phyloP scores from a whole-genome alignment of 2,797 vertebrate genomes.

The Platyrinchus mystaceus region DNA sequence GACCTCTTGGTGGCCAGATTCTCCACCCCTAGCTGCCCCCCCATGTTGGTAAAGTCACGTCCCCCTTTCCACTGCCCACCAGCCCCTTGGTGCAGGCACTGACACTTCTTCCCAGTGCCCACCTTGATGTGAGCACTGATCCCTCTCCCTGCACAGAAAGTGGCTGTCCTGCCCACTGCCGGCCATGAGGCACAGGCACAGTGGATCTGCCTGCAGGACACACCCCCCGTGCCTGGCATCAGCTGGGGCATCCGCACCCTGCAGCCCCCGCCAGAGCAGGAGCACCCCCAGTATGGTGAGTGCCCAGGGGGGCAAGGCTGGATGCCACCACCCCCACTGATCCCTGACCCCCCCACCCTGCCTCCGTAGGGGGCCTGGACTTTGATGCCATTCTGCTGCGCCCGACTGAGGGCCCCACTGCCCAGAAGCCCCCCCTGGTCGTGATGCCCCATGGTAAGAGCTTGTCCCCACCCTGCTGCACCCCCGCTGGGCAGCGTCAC shows the following conservation, averaged over 20 bases:
- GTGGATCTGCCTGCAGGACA: slow-evolving; percentile 91
- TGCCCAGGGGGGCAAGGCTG: not conserved
- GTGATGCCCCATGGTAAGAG: slow-evolving; percentile 90
- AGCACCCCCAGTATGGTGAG: slow-evolving; percentile 89
- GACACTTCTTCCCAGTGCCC: not conserved
- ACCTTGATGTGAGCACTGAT: fast-evolving
- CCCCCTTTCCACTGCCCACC: not conserved
- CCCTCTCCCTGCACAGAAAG: slow-evolving; percentile 77
- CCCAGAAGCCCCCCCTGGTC: slow-evolving; percentile 85
- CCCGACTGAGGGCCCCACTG: slow-evolving; percentile 77
- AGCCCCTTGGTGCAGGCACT: fast-evolving
- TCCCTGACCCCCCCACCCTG: not conserved
- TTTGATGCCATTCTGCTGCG: slow-evolving; percentile 91
- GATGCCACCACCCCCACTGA: not conserved
- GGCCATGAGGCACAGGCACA: slow-evolving; percentile 77
- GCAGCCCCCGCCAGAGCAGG: slow-evolving; percentile 85
- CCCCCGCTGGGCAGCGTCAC: fast-evolving
- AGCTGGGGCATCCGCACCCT: slow-evolving; percentile 85
- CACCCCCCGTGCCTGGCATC: slow-evolving; percentile 79
- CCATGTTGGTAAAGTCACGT: slow-evolving; percentile 80
- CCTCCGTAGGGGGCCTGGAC: slow-evolving; percentile 82
- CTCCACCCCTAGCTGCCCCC: slow-evolving; percentile 89
- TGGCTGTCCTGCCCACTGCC: slow-evolving; percentile 69
- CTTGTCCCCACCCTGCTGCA: not conserved
- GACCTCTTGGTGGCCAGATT: slow-evolving; percentile 91